Conservation (phyloP, 2,113 vertebrate species). For the Apaloderma vittatum region DNA sequence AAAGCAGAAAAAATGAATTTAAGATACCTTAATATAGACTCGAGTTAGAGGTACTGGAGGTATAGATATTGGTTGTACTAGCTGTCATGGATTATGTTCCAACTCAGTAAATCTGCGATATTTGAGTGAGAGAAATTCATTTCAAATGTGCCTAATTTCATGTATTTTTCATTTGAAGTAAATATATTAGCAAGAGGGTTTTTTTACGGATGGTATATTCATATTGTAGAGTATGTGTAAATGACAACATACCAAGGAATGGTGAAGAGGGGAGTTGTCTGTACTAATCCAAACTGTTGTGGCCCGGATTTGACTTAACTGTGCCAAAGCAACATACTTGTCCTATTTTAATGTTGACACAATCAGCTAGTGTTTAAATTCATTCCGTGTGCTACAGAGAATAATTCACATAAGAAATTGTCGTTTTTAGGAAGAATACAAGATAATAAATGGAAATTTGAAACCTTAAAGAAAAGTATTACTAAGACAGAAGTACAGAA, state of each 20-base stretch:
- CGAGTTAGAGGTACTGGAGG: background rate
- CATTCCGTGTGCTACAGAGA: slow-evolving; percentile 23
- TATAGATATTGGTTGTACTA: background rate
- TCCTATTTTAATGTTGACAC: slow-evolving; percentile 49
- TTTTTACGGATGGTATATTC: background rate
- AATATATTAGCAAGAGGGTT: background rate
- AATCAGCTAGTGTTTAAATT: slow-evolving; percentile 54
- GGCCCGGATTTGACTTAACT: slow-evolving; percentile 15
- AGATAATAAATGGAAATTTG: background rate
- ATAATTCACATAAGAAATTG: background rate
- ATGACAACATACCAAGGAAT: slow-evolving; percentile 12
- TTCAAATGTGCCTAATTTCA: background rate
- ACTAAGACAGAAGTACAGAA: background rate
- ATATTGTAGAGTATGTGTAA: background rate
- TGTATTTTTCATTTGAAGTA: background rate
- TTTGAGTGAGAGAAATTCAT: background rate
- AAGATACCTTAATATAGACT: slow-evolving; percentile 23
- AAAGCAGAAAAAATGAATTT: slow-evolving; percentile 35
- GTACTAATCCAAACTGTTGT: slow-evolving; percentile 33
- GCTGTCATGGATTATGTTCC: background rate
- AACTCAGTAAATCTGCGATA: background rate
- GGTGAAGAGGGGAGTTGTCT: slow-evolving; percentile 18
- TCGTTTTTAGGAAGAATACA: slow-evolving; percentile 44
- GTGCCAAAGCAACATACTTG: slow-evolving; percentile 53
- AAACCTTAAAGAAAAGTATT: background rate